Evolutionary conservation across 2,113 vertebrate species (phyloP), one percentile per base, ranked within the genome.

Genomic region (Thalassoma bifasciatum): DNA sequence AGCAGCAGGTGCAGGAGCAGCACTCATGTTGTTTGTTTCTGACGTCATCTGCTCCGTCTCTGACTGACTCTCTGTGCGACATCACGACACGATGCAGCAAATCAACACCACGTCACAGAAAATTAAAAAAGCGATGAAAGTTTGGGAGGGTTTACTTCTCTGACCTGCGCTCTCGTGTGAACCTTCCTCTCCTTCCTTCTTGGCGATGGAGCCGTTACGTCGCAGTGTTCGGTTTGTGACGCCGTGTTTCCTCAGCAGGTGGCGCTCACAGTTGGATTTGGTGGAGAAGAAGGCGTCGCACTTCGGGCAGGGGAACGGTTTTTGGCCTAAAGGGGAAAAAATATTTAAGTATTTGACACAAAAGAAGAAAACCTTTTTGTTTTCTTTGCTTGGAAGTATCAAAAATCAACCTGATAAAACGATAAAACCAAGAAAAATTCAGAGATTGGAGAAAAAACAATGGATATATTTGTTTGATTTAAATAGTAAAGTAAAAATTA

Each of bases 221-320:
- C 94, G 89, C 86, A 95, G 92, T 34, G 84, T 90, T 52, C 94
- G 91, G 89, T 93, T 94, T 66, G 94, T 93, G 67, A 94, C 88
- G 78, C 95, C 94, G 17, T 93, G 93, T 86, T 96, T 96, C 85
- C 95, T 91, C 87, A 96, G 95, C 86, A 96, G 95, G 92, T 97
- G 96, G 82, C 96, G 95, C 95, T 96, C 95, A 89, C 96, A 95
- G 92, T 95, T 95, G 75, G 92, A 96, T 88, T 97, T 96, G 84
- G 95, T 95, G 90, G 95, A 96, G 94, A 97, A 97, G 79, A 95
- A 94, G 80, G 92, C 93, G 49, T 91, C 93, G 62, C 94, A 94
- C 89, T 95, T 95, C 3, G 95, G 95, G 88, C 94, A 97, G 10
- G 93, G 94, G 72, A 95, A 96, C 8, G 95, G 95, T 86, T 97